A percentile compares a stretch with the other conserved stretches of the same genome.
These are phyloP conservation scores for Drosophila paracracens DNA, from an alignment of 2,888 invertebrate genomes.

Conservation along the genomic window DNA sequence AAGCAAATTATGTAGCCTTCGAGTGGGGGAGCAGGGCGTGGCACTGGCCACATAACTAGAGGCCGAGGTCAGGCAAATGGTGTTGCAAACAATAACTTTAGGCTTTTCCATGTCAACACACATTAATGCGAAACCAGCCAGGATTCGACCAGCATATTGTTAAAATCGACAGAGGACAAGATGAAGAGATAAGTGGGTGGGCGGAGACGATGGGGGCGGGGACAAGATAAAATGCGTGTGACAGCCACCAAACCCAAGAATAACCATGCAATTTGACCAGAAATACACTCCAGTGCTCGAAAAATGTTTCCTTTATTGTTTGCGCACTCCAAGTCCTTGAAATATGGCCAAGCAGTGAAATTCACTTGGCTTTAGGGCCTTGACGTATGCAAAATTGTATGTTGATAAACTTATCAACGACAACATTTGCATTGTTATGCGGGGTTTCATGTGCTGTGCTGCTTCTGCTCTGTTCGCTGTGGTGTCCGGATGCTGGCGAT, in stretches of 20 bases:
- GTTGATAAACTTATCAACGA: conserved; percentile 70
- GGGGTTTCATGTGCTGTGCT: conserved; percentile 18
- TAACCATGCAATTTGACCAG: conserved; percentile 8
- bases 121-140: conserved; percentile 58
- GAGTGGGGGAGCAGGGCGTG: conserved; percentile 41
- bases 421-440: conserved; percentile 58
- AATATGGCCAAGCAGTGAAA: not conserved
- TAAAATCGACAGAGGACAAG: conserved; percentile 11
- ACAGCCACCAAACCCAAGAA: conserved; percentile 12
- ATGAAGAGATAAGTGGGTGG: conserved; percentile 11
- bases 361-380: conserved; percentile 35
- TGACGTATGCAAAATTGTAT: conserved; percentile 71
- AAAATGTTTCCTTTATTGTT: conserved; percentile 46
- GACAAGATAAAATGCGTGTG: conserved; percentile 18
- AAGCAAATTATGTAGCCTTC: conserved; percentile 65
- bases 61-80: conserved; percentile 51
- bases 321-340: conserved; percentile 25
- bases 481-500: conserved; percentile 44
- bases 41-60: conserved; percentile 14
- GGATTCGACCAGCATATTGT: conserved; percentile 36
- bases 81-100: conserved; percentile 71
- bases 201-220: not conserved
- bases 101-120: conserved; percentile 76
- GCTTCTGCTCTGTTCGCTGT: not conserved
- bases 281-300: not conserved